Conservation (phyloP, 2,797 vertebrate genomes). For the Coregonus sp. region DNA sequence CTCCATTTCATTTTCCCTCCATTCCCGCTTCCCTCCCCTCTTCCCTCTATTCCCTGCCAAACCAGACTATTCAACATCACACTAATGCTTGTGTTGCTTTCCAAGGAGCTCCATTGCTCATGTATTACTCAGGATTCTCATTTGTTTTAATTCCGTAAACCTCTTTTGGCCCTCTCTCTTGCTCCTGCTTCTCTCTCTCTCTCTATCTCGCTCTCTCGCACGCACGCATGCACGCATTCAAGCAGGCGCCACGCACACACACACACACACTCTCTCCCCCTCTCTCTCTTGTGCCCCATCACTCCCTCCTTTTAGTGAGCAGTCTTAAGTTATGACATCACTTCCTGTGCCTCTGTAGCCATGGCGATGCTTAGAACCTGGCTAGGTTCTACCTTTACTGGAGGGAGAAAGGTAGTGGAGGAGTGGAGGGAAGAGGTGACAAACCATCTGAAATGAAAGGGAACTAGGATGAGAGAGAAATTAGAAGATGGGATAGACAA, state of each 20-base stretch:
- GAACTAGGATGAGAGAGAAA: neutral
- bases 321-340: neutral
- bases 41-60: slow-evolving; percentile 48
- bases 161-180: slow-evolving; percentile 7
- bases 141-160: slow-evolving; percentile 61
- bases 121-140: slow-evolving; percentile 56
- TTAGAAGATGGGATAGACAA: neutral
- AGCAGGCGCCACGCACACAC: too few species aligned
- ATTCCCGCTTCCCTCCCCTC: neutral
- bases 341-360: slow-evolving; percentile 7
- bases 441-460: neutral
- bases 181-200: slow-evolving; percentile 7
- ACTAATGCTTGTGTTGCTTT: slow-evolving; percentile 65
- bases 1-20: too few species aligned
- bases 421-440: neutral
- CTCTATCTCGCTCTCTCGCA: neutral
- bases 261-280: neutral
- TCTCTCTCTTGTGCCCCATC: slow-evolving; percentile 1
- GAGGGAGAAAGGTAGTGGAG: neutral
- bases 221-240: neutral
- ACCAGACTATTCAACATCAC: slow-evolving; percentile 54
- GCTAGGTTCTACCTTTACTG: neutral
- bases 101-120: slow-evolving; percentile 62
- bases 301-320: slow-evolving; percentile 6
- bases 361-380: neutral